These are phyloP conservation scores for Ennomos erosarius DNA, from an alignment of 2,888 invertebrate species.

Conservation along the genomic window DNA sequence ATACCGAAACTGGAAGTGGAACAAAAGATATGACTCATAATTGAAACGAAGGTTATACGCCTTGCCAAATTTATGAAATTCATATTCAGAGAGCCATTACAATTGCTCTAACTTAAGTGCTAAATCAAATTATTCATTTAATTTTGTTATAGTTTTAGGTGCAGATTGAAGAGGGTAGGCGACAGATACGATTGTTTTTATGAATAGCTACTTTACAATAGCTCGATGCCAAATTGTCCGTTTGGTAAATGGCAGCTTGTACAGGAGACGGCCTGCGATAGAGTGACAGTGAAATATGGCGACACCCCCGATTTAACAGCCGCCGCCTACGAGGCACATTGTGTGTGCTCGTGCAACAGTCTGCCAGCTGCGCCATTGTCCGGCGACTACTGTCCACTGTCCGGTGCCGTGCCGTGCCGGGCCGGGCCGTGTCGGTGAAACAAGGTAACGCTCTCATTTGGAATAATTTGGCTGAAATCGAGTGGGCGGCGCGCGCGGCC, in stretches of 20 bases:
- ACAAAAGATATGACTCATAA: too few species aligned
- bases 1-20: too few species aligned
- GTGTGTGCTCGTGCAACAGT: too few species aligned
- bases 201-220: background rate
- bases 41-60: too few species aligned
- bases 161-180: too few species aligned
- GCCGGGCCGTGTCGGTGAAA: constrained; percentile 10
- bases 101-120: too few species aligned
- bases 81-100: too few species aligned
- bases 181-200: background rate
- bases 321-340: too few species aligned
- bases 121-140: too few species aligned
- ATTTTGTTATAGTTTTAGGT: too few species aligned
- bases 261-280: constrained; percentile 1
- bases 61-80: too few species aligned
- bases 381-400: constrained; percentile 17
- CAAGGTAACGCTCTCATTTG: constrained; percentile 17
- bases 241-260: constrained; percentile 9
- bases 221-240: constrained; percentile 3
- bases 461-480: constrained; percentile 5
- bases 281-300: constrained; percentile 18
- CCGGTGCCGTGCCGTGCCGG: too few species aligned
- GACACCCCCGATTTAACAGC: constrained; percentile 10
- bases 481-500: constrained; percentile 19
- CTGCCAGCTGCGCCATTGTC: constrained; percentile 49